Evolutionary conservation across 2,113 vertebrate species (phyloP).

Genomic region (Chaetops frenatus): DNA sequence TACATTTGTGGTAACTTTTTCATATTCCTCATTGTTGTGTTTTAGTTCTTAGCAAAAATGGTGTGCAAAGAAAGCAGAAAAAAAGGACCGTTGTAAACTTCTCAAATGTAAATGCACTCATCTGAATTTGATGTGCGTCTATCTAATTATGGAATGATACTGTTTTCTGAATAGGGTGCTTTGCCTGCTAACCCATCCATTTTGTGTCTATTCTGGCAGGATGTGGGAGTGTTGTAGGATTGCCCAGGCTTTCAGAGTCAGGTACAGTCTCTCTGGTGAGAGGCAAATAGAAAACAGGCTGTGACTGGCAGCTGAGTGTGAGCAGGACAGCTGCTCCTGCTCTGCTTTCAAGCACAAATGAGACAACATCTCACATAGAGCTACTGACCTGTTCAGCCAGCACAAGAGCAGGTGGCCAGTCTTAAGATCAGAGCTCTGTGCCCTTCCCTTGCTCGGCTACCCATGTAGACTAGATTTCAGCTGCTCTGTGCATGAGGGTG

Average conservation of each 20-base stretch:
- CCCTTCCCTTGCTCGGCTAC: neutral
- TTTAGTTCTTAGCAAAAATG: neutral
- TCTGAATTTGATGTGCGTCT: neutral
- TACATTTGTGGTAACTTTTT: constrained; percentile 82
- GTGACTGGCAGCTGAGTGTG: neutral
- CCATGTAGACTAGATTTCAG: neutral
- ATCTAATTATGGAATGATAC: neutral
- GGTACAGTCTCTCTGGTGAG: neutral
- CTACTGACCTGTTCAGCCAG: neutral
- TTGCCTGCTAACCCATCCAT: neutral
- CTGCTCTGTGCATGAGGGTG: neutral
- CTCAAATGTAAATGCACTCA: too few species aligned
- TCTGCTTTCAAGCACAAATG: accelerated
- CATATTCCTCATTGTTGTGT: neutral
- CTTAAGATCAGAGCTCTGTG: neutral
- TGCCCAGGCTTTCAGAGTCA: neutral
- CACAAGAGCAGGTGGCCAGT: accelerated
- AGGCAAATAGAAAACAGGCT: neutral
- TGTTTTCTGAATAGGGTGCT: neutral
- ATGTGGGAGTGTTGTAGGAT: neutral
- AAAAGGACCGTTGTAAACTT: neutral
- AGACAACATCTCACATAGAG: neutral
- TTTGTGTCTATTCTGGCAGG: neutral
- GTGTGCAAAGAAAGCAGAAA: neutral
- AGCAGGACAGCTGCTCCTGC: neutral